Evolutionary conservation across 1,140 invertebrate genomes (phyloP).

Genomic region (Aleiodes sp.): DNA sequence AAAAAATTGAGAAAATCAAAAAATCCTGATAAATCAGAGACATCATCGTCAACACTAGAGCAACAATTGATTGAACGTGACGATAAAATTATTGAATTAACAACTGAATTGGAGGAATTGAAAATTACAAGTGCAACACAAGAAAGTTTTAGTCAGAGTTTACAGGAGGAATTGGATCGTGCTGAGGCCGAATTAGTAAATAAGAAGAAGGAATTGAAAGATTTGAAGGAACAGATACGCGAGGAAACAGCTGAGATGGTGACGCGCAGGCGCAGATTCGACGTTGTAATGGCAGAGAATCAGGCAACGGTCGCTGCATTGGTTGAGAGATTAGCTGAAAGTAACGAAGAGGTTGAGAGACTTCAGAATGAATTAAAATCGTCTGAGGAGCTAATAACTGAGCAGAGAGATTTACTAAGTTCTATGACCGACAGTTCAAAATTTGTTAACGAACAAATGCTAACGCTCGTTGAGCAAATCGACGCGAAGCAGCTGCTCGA

Average conservation of each 20-base stretch:
- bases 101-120: slow-evolving; percentile 47
- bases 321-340: slow-evolving; percentile 51
- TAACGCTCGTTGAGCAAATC: slow-evolving; percentile 48
- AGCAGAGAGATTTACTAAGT: slow-evolving; percentile 51
- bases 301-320: slow-evolving; percentile 57
- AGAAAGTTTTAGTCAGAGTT: slow-evolving; percentile 60
- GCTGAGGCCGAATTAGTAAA: slow-evolving; percentile 57
- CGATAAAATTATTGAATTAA: slow-evolving; percentile 49
- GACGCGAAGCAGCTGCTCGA: slow-evolving; percentile 50
- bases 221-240: slow-evolving; percentile 59
- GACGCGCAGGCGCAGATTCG: slow-evolving; percentile 51
- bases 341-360: slow-evolving; percentile 56
- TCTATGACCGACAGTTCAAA: slow-evolving; percentile 53
- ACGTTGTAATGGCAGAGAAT: slow-evolving; percentile 60
- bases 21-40: neutral
- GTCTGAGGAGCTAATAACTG: slow-evolving; percentile 45
- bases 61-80: slow-evolving; percentile 33
- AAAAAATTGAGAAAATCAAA: slow-evolving; percentile 41
- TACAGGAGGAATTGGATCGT: slow-evolving; percentile 59
- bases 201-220: slow-evolving; percentile 55
- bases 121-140: neutral
- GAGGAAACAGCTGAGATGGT: slow-evolving; percentile 61
- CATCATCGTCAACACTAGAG: neutral
- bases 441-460: slow-evolving; percentile 51
- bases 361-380: slow-evolving; percentile 53